A percentile compares a stretch with the other conserved stretches of the same genome.
Evolutionary conservation across 53 echinoderm and acorn worm species (phyloP).

Genomic region (Paracentrotus lividus): DNA sequence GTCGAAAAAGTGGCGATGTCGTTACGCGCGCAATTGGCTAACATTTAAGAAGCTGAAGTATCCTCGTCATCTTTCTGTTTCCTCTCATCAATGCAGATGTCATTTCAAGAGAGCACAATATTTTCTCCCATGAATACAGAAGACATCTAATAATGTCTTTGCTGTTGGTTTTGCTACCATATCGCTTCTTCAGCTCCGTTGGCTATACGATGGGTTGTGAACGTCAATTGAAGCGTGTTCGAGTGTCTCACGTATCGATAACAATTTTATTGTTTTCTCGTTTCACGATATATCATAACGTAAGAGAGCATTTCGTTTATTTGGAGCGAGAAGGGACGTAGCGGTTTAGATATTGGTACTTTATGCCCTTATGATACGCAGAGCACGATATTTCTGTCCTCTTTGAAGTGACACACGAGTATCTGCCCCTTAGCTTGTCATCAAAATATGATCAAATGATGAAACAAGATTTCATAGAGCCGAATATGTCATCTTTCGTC

Average conservation of each 20-base stretch:
- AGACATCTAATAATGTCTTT: slow-evolving; percentile 58
- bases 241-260: background rate
- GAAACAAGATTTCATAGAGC: background rate
- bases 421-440: background rate
- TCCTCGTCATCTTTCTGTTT: slow-evolving; percentile 11
- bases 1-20: slow-evolving; percentile 57
- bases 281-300: slow-evolving; percentile 10
- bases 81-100: slow-evolving; percentile 9
- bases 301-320: no score
- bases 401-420: slow-evolving; percentile 12
- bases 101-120: slow-evolving; percentile 56
- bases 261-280: slow-evolving; percentile 39
- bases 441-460: background rate
- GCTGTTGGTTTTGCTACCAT: slow-evolving; percentile 63
- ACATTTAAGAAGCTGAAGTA: slow-evolving; percentile 53
- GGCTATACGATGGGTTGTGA: slow-evolving; percentile 22
- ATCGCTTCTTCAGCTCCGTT: background rate
- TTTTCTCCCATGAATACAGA: slow-evolving; percentile 64
- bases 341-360: no score
- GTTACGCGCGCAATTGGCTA: slow-evolving; percentile 60
- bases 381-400: slow-evolving; percentile 17
- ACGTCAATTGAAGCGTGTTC: background rate
- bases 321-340: no score
- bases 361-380: no score
- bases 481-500: background rate